Evolutionary conservation across 2,113 vertebrate genomes (phyloP), one percentile per base, ranked within the genome.

Genomic region (Aleadryas rufinucha): DNA sequence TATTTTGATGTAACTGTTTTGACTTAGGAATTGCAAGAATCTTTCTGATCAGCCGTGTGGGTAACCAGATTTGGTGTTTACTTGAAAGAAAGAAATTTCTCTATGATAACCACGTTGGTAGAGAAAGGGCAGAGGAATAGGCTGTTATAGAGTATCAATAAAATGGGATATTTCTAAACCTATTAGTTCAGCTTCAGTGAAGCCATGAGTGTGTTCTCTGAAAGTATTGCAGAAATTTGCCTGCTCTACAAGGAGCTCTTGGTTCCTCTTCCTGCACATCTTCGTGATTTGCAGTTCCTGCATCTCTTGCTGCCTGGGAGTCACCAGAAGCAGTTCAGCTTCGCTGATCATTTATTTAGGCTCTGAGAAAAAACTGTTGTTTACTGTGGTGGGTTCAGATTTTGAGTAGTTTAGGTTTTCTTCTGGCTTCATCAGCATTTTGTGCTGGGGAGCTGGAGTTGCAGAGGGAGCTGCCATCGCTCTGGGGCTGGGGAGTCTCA

Each of bases 161-260:
- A 82, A 94, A 82, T 45, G 33, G 26, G 69, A 33, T 87, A 19
- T 37, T 93, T 86, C 54, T 89, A 87, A 91, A 57, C 23, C 53
- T 84, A 52, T 95, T 95, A 87, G 87, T 96, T 91, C 93, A 90
- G 84, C 78, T 90, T 93, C 85, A 80, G 30, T 72, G 76, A 72
- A 95, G 75, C 45, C n/a, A 31, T 11, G 35, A 74, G 44, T 83
- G 70, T 37, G 33, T 71, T 95, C n/a, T 44, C 35, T 50, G 54
- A 52, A 79, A 45, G 59, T 79, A 63, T 49, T 42, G 75, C 76
- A 83, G 81, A 50, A 77, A 77, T 90, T 81, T 85, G 37, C 28
- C 13, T 45, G 26, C 82, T 88, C 18, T 72, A 24, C 47, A 31
- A 22, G 24, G 61, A 57, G 26, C 54, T 78, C 44, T 37, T 37